Conservation (phyloP, 2,888 invertebrate species). For the Nephrotoma appendiculata region DNA sequence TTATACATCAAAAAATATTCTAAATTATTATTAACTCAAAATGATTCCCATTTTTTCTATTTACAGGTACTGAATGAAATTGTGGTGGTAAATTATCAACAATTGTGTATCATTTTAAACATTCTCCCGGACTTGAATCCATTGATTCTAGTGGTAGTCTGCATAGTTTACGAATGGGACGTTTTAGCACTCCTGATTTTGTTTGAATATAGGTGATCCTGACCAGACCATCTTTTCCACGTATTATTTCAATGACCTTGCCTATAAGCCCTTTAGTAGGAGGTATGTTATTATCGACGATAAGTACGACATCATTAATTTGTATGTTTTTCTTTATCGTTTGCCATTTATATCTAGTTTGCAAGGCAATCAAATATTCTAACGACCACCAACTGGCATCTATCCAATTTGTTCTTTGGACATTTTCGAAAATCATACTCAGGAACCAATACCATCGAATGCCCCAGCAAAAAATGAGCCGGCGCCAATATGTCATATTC, state of each 20-base stretch:
- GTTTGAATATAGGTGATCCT: conserved; percentile 11
- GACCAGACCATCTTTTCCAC: conserved; percentile 17
- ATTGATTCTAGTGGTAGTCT: neutral
- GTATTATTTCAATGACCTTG: conserved; percentile 14
- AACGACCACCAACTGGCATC: conserved; percentile 17
- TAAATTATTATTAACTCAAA: no score
- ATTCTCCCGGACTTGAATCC: no score
- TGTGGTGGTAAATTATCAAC: no score
- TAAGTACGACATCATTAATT: conserved; percentile 15
- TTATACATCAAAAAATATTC: no score
- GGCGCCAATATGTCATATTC: conserved; percentile 13
- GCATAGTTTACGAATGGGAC: neutral
- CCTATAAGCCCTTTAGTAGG: conserved; percentile 17
- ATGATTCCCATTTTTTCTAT: no score
- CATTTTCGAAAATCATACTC: conserved; percentile 13
- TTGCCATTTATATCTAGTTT: conserved; percentile 16
- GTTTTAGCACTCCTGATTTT: neutral
- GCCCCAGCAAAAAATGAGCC: conserved; percentile 5
- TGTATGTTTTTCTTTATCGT: conserved; percentile 2
- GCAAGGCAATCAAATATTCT: conserved; percentile 16
- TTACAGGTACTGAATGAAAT: no score
- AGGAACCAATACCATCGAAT: conserved; percentile 9
- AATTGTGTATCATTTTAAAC: no score
- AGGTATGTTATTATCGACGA: conserved; percentile 14
- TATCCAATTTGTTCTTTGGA: conserved; percentile 9